Conservation (phyloP, 2,888 invertebrate genomes). For the Lycophotia porphyrea region DNA sequence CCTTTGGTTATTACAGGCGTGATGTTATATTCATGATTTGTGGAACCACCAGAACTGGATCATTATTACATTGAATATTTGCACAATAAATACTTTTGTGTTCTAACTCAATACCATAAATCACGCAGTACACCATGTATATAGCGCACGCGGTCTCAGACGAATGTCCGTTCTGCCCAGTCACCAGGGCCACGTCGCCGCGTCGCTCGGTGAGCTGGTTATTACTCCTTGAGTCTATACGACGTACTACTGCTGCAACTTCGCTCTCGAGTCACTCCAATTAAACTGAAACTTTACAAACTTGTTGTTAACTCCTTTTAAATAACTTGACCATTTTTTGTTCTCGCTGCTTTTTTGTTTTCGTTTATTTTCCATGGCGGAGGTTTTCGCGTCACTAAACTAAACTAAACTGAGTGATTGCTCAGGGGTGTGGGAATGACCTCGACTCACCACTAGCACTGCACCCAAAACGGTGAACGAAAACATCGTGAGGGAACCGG, state of each 20-base stretch:
- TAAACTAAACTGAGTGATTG: neutral
- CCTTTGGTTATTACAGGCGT: neutral
- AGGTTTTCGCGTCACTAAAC: neutral
- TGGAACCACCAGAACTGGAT: neutral
- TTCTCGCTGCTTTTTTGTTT: slow-evolving; percentile 15
- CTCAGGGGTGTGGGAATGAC: too few species aligned
- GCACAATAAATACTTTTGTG: slow-evolving; percentile 8
- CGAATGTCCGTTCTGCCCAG: slow-evolving; percentile 2
- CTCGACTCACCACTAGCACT: too few species aligned
- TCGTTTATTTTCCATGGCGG: neutral
- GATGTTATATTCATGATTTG: neutral
- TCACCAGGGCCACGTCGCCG: neutral
- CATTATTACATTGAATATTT: neutral
- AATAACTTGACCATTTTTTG: slow-evolving; percentile 54
- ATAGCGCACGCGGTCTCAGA: neutral
- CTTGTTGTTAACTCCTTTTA: slow-evolving; percentile 49
- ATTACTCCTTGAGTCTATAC: neutral
- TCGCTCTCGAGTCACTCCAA: slow-evolving; percentile 15
- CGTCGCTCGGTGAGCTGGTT: slow-evolving; percentile 2
- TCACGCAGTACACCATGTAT: neutral
- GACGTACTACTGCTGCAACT: slow-evolving; percentile 22
- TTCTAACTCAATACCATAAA: slow-evolving; percentile 1
- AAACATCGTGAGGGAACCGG: neutral
- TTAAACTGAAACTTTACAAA: slow-evolving; percentile 29
- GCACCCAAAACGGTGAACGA: neutral